Base-by-base conservation (phyloP, 2,113 vertebrate genomes). In the Damaliscus lunatus region DNA sequence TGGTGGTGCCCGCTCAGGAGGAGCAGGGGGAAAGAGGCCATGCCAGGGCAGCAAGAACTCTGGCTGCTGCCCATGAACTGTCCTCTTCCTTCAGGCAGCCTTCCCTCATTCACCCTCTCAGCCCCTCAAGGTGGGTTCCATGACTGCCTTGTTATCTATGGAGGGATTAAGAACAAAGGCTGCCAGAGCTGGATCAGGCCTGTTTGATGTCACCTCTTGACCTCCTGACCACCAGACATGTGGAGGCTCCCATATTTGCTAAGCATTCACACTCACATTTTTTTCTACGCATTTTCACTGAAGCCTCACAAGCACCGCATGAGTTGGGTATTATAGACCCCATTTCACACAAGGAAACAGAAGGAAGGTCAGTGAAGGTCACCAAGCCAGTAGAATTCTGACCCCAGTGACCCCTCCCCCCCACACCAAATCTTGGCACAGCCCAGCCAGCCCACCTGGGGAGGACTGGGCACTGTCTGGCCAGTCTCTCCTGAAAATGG, bases 41-140 rank as follows among this genome's bases (percentile, higher is more conserved):
- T 2, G 46, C 27, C 77, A 23, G 7, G 29, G 17, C 21, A 29
- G 19, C n/a, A 7, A 23, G 23, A 3, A 6, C 17, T 11, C 15
- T 16, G 36, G 3, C 67, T 13, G 3, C 21, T 43, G 23, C 12
- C 14, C 7, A 1, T 0, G 1, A 23, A 12, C 33, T 1, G 0
- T 9, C 23, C 43, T 71, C 46, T 59, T 31, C 31, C 50, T 50
- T 21, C 1, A 1, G 36, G 40, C 25, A 11, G 2, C 55, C 11
- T 3, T 53, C 64, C 50, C 17, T 95, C 60, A 14, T 27, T 33
- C 0, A 46, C 78, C 43, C 55, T 71, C 74, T 29, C 1, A 14
- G 13, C 40, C 82, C 15, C 14, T 13, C 36, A 15, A 31, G 31
- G 6, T 43, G 64, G 88, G 50, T 36, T 4, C 84, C 43, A 7